Percentiles rank a stretch among this genome's conserved stretches.
Evolutionary conservation across 2,888 invertebrate species (phyloP).

Genomic region (Watsonalla binaria): DNA sequence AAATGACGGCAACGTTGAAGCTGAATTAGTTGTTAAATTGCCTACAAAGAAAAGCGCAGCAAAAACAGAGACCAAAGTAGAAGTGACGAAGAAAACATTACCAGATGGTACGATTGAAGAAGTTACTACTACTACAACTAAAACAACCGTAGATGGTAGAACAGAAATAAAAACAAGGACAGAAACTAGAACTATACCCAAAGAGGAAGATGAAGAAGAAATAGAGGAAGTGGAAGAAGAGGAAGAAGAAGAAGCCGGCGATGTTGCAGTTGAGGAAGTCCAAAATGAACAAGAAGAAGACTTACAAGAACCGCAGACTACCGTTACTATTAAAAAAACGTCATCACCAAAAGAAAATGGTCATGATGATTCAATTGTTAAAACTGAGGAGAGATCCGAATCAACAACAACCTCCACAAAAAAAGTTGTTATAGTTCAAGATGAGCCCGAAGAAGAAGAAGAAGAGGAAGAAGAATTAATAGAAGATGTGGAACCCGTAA

Average conservation of each 20-base stretch:
- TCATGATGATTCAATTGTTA: conserved; percentile 34
- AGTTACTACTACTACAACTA: conserved; percentile 66
- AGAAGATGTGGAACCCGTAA: conserved; percentile 30
- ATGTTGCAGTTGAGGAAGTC: conserved; percentile 24
- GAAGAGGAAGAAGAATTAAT: conserved; percentile 33
- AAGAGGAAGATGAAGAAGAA: conserved; percentile 52
- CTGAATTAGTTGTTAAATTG: conserved; percentile 57
- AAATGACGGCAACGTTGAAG: conserved; percentile 53
- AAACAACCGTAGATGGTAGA: conserved; percentile 64
- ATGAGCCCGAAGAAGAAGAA: conserved; percentile 36
- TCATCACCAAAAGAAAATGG: conserved; percentile 33
- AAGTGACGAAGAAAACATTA: conserved; percentile 56
- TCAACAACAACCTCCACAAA: conserved; percentile 49
- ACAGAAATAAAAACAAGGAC: conserved; percentile 66
- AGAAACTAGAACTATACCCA: conserved; percentile 61
- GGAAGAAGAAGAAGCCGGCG: conserved; percentile 40
- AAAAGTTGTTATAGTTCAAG: conserved; percentile 53
- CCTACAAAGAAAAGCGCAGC: conserved; percentile 61
- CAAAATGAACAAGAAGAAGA: conserved; percentile 23
- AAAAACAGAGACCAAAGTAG: conserved; percentile 68
- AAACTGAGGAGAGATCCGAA: conserved; percentile 55
- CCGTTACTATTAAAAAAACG: conserved; percentile 22
- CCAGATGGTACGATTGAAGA: conserved; percentile 65
- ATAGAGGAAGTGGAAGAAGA: conserved; percentile 47
- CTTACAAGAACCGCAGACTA: conserved; percentile 21